These are phyloP conservation scores for Rhinogobio ventralis DNA, from an alignment of 2,797 vertebrate species.

Conservation along the genomic window DNA sequence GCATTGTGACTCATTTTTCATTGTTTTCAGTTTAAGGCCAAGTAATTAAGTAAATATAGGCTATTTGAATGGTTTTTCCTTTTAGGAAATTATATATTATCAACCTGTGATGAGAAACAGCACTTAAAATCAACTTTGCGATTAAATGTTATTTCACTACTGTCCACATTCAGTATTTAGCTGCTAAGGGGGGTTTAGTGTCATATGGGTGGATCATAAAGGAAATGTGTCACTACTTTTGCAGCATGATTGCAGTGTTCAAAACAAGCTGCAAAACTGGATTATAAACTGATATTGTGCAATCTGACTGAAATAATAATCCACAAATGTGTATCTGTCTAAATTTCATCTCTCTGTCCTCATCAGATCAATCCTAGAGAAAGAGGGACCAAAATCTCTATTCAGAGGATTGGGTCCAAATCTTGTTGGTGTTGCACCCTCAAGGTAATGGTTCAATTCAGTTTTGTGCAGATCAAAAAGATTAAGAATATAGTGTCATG, in stretches of 20 bases:
- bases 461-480: neutral
- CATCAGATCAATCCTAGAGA: constrained; percentile 94
- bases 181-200: no score
- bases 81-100: constrained; percentile 8
- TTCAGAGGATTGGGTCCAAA: constrained; percentile 97
- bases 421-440: constrained; percentile 96
- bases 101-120: neutral
- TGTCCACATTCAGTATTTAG: neutral
- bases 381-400: constrained; percentile 96
- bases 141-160: neutral
- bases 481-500: neutral
- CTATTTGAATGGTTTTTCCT: neutral
- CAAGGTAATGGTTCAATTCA: constrained; percentile 81
- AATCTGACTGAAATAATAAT: neutral
- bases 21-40: constrained; percentile 3
- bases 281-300: constrained; percentile 5
- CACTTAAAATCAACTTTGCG: neutral
- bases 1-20: neutral
- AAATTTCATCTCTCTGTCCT: constrained; percentile 21
- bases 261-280: constrained; percentile 1
- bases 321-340: neutral
- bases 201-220: neutral
- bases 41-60: neutral
- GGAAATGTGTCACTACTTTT: neutral
- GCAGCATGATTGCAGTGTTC: neutral